Base-by-base conservation (phyloP, 2,888 invertebrate species). In the Rhingia campestris region DNA sequence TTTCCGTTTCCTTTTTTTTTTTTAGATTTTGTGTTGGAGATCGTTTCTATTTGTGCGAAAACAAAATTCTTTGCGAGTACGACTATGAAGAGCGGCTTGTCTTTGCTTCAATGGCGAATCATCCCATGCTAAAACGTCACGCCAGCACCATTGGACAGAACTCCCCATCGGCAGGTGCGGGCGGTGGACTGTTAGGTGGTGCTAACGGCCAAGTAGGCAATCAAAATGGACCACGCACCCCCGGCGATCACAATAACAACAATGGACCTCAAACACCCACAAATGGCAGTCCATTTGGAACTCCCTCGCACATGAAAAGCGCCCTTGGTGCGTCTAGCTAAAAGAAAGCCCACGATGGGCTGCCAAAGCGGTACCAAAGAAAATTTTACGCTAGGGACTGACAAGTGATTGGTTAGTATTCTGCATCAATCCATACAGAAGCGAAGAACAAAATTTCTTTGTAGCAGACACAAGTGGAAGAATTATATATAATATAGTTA, bases 21-120 rank as follows among this genome's bases (percentile, higher is more conserved):
- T 92, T 9, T 94, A 99, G 99, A 93, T 99, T 98, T 93, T 99
- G 99, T 92, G 98, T 99, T 51, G 99, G 99, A 39, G 99, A 99
- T 92, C 95, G 97, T 86, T 99, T 98, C 92, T 99, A 98, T 92
- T 92, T 99, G 88, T 98, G 97, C 92, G 98, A 98, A 92, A 98
- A 98, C 92, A 98, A 98, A 93, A 98, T 99, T 87, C 94, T 99
- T 67, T 99, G 99, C 92, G 98, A 98, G 92, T 98, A 98, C 91
- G 99, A 99, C 92, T 99, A 98, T 91, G 98, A 98, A 90, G 98
- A 99, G 92, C 93, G 98, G 87, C 93, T 98, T 92, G 97, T 98
- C 86, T 98, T 98, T 91, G 98, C 98, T 86, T 97, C 97, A 90
- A 97, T 98, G 96, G 96, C 97, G 56, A 96, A 96, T 92, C 97